Evolutionary conservation across 2,797 vertebrate species (phyloP).

Genomic region (Rhinoraja longicauda): DNA sequence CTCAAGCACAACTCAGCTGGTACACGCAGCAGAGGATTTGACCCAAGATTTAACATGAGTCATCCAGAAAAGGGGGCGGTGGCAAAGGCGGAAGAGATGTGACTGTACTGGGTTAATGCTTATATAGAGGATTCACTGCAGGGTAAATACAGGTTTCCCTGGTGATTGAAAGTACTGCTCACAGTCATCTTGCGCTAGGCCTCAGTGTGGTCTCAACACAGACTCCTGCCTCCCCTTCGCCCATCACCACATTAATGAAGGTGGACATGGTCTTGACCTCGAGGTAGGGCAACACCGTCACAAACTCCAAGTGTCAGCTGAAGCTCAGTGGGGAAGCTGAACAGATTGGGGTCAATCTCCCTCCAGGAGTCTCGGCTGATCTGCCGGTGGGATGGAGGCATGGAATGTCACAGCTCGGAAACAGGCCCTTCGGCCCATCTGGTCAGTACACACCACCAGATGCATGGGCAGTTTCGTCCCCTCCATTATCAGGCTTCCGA

Average conservation of each 20-base stretch:
- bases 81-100: background rate
- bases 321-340: too few relatives aligned
- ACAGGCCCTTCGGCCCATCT: too few relatives aligned
- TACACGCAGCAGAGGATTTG: background rate
- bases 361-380: too few relatives aligned
- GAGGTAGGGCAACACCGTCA: background rate
- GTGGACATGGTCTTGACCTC: background rate
- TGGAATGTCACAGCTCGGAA: too few relatives aligned
- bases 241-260: background rate
- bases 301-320: too few relatives aligned
- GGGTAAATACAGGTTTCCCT: background rate
- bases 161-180: background rate
- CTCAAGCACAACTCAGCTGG: background rate
- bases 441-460: too few relatives aligned
- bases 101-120: background rate
- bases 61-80: background rate
- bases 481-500: too few relatives aligned
- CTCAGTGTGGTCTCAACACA: too few relatives aligned
- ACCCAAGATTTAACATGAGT: background rate
- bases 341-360: too few relatives aligned
- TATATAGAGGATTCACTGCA: background rate
- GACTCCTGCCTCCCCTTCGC: background rate
- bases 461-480: too few relatives aligned
- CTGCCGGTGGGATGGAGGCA: too few relatives aligned
- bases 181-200: background rate